phyloP scores from a whole-genome alignment of 2,888 invertebrate species.

The Anticlea derivata region DNA sequence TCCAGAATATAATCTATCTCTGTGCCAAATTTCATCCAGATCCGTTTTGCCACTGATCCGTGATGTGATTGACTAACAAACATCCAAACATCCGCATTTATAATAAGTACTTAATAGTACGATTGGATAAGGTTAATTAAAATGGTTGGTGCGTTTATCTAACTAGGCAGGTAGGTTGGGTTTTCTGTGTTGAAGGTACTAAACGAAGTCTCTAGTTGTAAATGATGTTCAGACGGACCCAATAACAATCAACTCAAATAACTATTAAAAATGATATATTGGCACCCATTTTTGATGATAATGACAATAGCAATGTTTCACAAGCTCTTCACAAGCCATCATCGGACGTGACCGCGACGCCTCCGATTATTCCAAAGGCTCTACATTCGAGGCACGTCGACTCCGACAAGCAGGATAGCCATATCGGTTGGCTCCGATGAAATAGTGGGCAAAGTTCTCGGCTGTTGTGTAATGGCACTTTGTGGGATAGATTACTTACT shows the following conservation, averaged over 20 bases:
- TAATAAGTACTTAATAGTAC: too few relatives aligned
- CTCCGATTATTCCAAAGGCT: slow-evolving; percentile 30
- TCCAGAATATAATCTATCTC: too few relatives aligned
- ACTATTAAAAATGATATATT: slow-evolving; percentile 6
- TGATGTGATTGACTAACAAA: too few relatives aligned
- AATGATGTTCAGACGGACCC: not conserved
- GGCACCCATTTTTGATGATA: slow-evolving; percentile 17
- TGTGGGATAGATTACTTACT: too few relatives aligned
- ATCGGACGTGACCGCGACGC: slow-evolving; percentile 58
- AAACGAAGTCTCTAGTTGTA: too few relatives aligned
- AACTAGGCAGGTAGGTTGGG: too few relatives aligned
- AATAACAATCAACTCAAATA: not conserved
- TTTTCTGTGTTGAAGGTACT: too few relatives aligned
- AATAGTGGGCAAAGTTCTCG: slow-evolving; percentile 16
- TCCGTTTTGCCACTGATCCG: too few relatives aligned
- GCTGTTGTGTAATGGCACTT: not conserved
- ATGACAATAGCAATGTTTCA: slow-evolving; percentile 43
- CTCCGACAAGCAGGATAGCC: slow-evolving; percentile 59
- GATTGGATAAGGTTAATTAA: too few relatives aligned
- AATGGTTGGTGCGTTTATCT: too few relatives aligned
- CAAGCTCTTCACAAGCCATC: slow-evolving; percentile 45
- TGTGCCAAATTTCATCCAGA: too few relatives aligned
- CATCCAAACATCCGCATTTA: too few relatives aligned
- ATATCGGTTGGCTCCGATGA: slow-evolving; percentile 41
- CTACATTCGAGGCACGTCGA: slow-evolving; percentile 62